Evolutionary conservation across 2,113 vertebrate genomes (phyloP).

Genomic region (Dromiciops gliroides): DNA sequence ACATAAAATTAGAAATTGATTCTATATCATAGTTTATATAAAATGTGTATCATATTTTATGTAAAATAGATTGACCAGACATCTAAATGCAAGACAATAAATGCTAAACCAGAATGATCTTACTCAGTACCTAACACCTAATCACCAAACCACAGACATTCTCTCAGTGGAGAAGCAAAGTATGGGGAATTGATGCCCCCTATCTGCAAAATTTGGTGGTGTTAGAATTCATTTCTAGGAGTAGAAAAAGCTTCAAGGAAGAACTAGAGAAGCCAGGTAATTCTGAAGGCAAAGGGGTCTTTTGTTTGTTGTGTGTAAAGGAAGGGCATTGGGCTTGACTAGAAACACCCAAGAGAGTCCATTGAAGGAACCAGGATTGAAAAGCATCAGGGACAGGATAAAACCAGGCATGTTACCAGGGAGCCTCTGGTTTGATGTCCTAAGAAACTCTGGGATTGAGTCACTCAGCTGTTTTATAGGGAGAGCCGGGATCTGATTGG

Average conservation of each 20-base stretch:
- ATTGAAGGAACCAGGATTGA: neutral
- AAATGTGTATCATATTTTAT: neutral
- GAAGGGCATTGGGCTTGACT: neutral
- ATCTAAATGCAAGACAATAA: neutral
- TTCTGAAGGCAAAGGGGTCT: no score
- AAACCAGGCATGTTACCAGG: neutral
- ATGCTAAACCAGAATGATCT: neutral
- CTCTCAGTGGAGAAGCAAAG: constrained; percentile 1
- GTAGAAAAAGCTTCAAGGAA: neutral
- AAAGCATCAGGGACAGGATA: neutral
- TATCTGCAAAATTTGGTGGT: neutral
- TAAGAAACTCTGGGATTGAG: neutral
- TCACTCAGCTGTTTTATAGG: neutral
- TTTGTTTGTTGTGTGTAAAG: neutral
- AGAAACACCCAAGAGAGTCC: neutral
- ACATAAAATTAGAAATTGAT: neutral
- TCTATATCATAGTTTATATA: no score
- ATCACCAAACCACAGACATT: neutral
- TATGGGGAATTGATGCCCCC: neutral
- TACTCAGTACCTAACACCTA: neutral
- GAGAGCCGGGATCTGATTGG: no score
- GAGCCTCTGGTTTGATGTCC: neutral
- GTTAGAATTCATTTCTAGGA: neutral
- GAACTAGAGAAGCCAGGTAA: neutral
- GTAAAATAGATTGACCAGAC: neutral